Conservation (phyloP, 2,797 vertebrate species). For the Hoplostethus mediterraneus region DNA sequence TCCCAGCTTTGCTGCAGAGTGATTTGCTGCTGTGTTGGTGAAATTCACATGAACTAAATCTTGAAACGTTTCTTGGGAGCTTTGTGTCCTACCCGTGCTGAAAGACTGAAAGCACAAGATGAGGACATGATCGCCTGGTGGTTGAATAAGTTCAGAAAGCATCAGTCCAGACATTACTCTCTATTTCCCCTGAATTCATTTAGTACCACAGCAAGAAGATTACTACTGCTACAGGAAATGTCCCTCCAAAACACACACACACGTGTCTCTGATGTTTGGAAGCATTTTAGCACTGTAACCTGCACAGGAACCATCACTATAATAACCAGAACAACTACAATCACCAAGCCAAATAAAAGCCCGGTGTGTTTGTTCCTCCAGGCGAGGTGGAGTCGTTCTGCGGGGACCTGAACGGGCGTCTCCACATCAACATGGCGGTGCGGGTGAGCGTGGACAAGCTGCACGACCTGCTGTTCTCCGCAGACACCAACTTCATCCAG, state of each 20-base stretch:
- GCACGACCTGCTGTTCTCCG: slow-evolving; percentile 91
- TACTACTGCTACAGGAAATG: neutral
- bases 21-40: neutral
- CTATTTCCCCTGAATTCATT: neutral
- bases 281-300: neutral
- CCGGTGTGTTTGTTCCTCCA: slow-evolving; percentile 34
- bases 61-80: neutral
- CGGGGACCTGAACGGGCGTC: slow-evolving; percentile 86
- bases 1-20: neutral
- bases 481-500: slow-evolving; percentile 89
- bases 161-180: neutral
- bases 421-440: slow-evolving; percentile 88
- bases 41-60: neutral
- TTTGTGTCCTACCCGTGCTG: neutral
- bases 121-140: neutral
- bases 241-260: too few relatives aligned
- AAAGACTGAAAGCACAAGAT: neutral
- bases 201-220: neutral
- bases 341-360: neutral
- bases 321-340: neutral
- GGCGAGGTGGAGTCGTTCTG: slow-evolving; percentile 91
- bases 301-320: neutral
- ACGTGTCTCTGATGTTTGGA: too few relatives aligned
- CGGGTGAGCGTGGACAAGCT: slow-evolving; percentile 90
- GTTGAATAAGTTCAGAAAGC: neutral